Conservation (phyloP, 2,888 invertebrate genomes). For the Drosophila borborema region DNA sequence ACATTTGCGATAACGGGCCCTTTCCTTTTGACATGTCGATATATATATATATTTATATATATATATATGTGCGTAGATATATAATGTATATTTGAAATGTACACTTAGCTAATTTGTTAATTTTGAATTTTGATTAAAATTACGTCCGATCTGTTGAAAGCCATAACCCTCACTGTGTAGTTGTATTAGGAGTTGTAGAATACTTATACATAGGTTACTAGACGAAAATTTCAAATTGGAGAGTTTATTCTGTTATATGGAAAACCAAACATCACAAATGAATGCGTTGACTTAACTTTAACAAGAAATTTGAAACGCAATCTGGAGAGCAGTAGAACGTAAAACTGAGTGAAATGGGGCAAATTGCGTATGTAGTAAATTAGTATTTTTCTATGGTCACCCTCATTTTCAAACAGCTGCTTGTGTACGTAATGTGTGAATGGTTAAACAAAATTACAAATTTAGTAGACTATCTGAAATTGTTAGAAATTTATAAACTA, state of each 20-base stretch:
- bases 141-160: background rate
- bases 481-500: background rate
- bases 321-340: background rate
- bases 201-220: background rate
- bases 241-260: background rate
- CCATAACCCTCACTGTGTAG: background rate
- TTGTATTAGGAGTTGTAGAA: background rate
- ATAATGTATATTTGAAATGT: background rate
- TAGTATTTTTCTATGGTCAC: constrained; percentile 18
- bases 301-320: constrained; percentile 20
- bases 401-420: constrained; percentile 19
- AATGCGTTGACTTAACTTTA: background rate
- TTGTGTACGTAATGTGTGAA: constrained; percentile 16
- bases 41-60: no score
- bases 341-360: background rate
- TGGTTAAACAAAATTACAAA: background rate
- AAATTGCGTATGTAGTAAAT: background rate
- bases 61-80: constrained; percentile 1
- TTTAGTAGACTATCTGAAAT: background rate
- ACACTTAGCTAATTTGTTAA: background rate
- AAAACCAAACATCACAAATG: background rate
- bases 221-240: background rate
- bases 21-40: constrained; percentile 47
- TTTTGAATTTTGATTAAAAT: constrained; percentile 11
- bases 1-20: constrained; percentile 57